Conservation (phyloP, 1,140 invertebrate genomes). For the Pectinophora gossypiella region DNA sequence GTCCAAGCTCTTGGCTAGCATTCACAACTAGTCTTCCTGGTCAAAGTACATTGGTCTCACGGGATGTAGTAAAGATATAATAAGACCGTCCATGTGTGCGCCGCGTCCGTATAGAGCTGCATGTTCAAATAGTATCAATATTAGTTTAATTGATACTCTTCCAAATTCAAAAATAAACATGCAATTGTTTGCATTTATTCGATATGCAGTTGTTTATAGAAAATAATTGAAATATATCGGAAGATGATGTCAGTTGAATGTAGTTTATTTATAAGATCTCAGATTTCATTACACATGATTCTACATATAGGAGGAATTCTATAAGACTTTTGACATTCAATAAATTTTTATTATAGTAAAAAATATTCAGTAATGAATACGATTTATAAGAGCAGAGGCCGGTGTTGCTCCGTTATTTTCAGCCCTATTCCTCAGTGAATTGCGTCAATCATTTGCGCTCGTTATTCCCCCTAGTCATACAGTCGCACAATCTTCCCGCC, state of each 20-base stretch:
- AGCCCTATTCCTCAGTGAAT: conserved; percentile 39
- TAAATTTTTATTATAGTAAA: too few species aligned
- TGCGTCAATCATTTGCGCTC: conserved; percentile 61
- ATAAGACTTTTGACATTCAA: too few species aligned
- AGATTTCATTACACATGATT: too few species aligned
- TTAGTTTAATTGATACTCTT: too few species aligned
- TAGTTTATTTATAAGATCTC: too few species aligned
- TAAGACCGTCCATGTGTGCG: conserved; percentile 57
- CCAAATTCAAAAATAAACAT: too few species aligned
- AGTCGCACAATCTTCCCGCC: conserved; percentile 36
- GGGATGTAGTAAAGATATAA: conserved; percentile 68
- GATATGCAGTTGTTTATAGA: not conserved
- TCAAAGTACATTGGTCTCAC: conserved; percentile 60
- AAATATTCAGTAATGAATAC: too few species aligned
- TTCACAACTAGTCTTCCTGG: conserved; percentile 55
- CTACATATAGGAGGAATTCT: too few species aligned
- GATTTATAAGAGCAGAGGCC: too few species aligned
- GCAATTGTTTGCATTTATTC: not conserved
- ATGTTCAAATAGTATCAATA: too few species aligned
- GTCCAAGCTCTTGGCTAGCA: conserved; percentile 45
- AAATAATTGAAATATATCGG: not conserved
- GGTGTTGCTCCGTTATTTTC: too few species aligned
- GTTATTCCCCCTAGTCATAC: conserved; percentile 52
- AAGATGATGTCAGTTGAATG: not conserved
- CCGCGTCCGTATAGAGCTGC: not conserved